These are phyloP conservation scores for Agriopis aurantiaria DNA, from an alignment of 2,888 invertebrate genomes.

Conservation along the genomic window DNA sequence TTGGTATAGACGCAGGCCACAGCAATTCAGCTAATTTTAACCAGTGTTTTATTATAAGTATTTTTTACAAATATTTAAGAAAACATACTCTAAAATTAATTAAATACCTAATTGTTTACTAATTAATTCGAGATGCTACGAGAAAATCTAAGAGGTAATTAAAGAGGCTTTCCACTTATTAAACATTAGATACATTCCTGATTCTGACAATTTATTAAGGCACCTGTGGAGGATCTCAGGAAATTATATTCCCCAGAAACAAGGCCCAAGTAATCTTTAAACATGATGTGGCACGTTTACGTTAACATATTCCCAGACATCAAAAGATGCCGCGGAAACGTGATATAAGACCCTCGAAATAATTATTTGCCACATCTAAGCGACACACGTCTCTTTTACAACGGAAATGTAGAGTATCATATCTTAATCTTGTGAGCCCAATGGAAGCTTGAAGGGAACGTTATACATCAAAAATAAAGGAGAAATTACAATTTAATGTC, in stretches of 20 bases:
- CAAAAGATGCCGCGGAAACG: conserved; percentile 25
- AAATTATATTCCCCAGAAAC: conserved; percentile 29
- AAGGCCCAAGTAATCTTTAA: conserved; percentile 24
- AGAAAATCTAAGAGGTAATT: conserved; percentile 3
- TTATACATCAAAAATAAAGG: neutral
- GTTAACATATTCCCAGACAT: conserved; percentile 29
- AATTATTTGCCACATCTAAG: conserved; percentile 28
- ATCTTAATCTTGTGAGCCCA: conserved; percentile 10
- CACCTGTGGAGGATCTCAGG: conserved; percentile 1
- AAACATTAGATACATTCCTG: conserved; percentile 4
- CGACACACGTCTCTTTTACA: conserved; percentile 22
- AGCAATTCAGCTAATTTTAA: too few species aligned
- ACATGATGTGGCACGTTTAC: conserved; percentile 25
- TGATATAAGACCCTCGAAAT: conserved; percentile 25
- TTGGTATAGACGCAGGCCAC: too few species aligned
- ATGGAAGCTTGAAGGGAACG: neutral
- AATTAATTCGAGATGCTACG: conserved; percentile 7
- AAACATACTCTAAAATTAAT: neutral
- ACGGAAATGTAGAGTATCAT: conserved; percentile 10
- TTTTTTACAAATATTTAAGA: too few species aligned
- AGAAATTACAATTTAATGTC: neutral
- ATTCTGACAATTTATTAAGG: neutral
- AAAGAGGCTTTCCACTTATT: conserved; percentile 8
- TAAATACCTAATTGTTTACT: conserved; percentile 10
- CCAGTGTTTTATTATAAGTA: too few species aligned